Conservation (phyloP, 37 sponge, comb jelly and placozoan genomes). For the Ianthella basta region DNA sequence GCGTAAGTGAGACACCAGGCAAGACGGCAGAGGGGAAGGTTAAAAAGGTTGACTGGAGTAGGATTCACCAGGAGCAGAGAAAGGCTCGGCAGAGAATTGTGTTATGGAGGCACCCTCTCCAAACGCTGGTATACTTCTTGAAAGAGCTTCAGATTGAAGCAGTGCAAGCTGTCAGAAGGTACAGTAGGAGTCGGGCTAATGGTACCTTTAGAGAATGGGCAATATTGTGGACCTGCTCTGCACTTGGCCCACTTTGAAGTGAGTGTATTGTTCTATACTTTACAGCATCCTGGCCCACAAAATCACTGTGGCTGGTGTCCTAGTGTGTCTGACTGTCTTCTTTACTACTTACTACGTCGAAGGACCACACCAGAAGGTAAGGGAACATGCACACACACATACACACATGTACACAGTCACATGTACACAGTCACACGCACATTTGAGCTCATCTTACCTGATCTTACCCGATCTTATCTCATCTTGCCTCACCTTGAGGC, state of each 20-base stretch:
- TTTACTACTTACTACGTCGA: slow-evolving; percentile 53
- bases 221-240: no score
- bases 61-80: slow-evolving; percentile 17
- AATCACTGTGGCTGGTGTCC: slow-evolving; percentile 38
- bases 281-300: slow-evolving; percentile 67
- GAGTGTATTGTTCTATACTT: no score
- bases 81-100: slow-evolving; percentile 72
- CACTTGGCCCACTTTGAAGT: no score
- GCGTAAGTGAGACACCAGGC: no score
- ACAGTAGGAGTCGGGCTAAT: no score
- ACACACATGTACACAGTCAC: no score
- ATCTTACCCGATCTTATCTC: slow-evolving; percentile 3
- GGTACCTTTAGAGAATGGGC: no score
- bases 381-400: not conserved
- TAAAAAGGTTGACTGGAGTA: not conserved
- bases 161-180: slow-evolving; percentile 46
- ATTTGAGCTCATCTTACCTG: not conserved
- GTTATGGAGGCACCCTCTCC: slow-evolving; percentile 84
- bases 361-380: slow-evolving; percentile 79
- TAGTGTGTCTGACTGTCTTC: slow-evolving; percentile 16
- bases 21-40: no score
- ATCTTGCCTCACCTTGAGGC: no score
- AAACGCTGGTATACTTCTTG: slow-evolving; percentile 75
- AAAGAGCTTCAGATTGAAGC: slow-evolving; percentile 71
- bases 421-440: no score